Percentiles rank a stretch among this genome's conserved stretches.
Conservation (phyloP, 2,797 vertebrate genomes). For the Astyanax mexicanus region DNA sequence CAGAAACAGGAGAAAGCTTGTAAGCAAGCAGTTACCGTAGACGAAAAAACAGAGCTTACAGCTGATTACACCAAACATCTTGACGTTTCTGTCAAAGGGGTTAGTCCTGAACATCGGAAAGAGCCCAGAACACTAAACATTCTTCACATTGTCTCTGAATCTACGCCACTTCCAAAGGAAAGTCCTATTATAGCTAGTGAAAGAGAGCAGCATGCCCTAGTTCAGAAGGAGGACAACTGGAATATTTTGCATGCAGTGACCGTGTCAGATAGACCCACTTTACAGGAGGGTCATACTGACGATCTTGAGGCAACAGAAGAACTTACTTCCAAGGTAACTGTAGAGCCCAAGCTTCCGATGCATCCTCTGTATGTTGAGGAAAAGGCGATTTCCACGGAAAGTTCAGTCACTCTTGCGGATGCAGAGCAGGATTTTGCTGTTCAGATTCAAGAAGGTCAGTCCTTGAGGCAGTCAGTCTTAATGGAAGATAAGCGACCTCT, state of each 20-base stretch:
- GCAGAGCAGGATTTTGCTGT: conserved; percentile 81
- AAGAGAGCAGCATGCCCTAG: conserved; percentile 76
- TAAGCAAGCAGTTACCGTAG: conserved; percentile 66
- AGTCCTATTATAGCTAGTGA: conserved; percentile 60
- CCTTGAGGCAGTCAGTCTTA: conserved; percentile 78
- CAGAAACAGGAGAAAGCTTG: conserved; percentile 77
- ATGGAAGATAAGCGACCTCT: conserved; percentile 82
- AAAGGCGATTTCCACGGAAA: conserved; percentile 77
- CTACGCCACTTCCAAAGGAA: conserved; percentile 82
- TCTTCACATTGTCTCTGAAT: conserved; percentile 76
- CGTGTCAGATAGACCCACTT: conserved; percentile 71
- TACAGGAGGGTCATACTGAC: conserved; percentile 74
- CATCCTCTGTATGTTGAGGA: conserved; percentile 72
- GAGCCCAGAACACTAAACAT: conserved; percentile 74
- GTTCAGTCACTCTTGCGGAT: conserved; percentile 71
- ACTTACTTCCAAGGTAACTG: conserved; percentile 63
- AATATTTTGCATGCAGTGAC: conserved; percentile 75
- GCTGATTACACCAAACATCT: conserved; percentile 75
- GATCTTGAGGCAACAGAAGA: conserved; percentile 65
- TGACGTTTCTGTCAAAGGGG: conserved; percentile 68
- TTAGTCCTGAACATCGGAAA: conserved; percentile 64
- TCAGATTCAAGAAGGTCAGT: conserved; percentile 82
- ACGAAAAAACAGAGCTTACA: conserved; percentile 75
- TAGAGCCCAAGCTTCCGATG: conserved; percentile 75
- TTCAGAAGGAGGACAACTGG: conserved; percentile 83